Percentiles rank a stretch among this genome's conserved stretches.
Evolutionary conservation across 2,113 vertebrate species (phyloP).

Genomic region (Gobio gobio): DNA sequence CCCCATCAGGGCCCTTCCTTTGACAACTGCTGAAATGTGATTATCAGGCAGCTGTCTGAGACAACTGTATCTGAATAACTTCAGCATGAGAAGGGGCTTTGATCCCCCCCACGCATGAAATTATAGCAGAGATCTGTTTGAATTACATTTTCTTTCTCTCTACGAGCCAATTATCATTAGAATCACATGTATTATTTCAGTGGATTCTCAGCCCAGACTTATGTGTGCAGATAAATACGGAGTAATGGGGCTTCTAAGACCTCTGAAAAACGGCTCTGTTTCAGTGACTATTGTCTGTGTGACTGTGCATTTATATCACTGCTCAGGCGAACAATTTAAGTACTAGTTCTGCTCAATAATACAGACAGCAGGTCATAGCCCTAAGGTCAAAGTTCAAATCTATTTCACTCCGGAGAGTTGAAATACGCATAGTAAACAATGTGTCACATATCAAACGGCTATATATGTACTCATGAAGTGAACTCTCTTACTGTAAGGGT

Average conservation of each 20-base stretch:
- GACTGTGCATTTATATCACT: slow-evolving; percentile 30
- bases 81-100: slow-evolving; percentile 80
- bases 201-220: background rate
- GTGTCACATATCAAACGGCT: background rate
- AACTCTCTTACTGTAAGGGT: too few relatives aligned
- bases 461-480: background rate
- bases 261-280: background rate
- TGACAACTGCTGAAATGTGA: slow-evolving; percentile 90
- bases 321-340: background rate
- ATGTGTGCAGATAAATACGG: slow-evolving; percentile 8
- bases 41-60: slow-evolving; percentile 94
- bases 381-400: slow-evolving; percentile 16
- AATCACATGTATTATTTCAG: slow-evolving; percentile 61
- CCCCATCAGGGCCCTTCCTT: slow-evolving; percentile 91
- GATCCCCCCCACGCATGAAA: slow-evolving; percentile 79
- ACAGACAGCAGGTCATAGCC: slow-evolving; percentile 1
- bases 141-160: slow-evolving; percentile 60
- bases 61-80: slow-evolving; percentile 94
- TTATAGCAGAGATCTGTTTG: slow-evolving; percentile 63
- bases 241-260: slow-evolving; percentile 10
- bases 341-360: slow-evolving; percentile 27
- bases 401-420: background rate
- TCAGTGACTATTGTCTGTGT: slow-evolving; percentile 10
- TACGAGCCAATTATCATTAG: slow-evolving; percentile 65
- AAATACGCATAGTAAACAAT: background rate